Conservation (phyloP, 53 echinoderm and acorn worm species). For the Temnopleurus reevesii region DNA sequence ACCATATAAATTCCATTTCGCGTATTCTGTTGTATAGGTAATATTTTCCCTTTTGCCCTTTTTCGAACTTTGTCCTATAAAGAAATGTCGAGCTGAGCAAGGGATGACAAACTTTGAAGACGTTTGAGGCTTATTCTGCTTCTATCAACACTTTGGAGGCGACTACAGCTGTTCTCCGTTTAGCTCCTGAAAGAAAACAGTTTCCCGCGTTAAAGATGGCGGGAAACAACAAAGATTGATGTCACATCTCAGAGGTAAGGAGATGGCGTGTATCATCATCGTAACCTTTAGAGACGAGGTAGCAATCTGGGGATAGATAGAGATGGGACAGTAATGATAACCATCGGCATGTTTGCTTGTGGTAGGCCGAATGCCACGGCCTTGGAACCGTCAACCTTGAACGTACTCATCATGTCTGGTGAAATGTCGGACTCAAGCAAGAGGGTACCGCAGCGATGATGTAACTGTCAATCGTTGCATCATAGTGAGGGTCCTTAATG, state of each 20-base stretch:
- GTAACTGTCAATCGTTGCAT: too few relatives aligned
- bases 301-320: constrained; percentile 13
- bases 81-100: too few relatives aligned
- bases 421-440: too few relatives aligned
- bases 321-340: neutral
- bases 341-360: neutral
- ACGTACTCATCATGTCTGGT: too few relatives aligned
- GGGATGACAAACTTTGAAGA: neutral
- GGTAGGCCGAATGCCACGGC: too few relatives aligned
- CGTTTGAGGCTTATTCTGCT: neutral
- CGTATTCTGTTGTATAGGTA: too few relatives aligned
- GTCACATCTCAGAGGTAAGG: constrained; percentile 31
- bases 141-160: neutral
- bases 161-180: constrained; percentile 14
- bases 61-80: too few relatives aligned
- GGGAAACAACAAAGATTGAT: constrained; percentile 49
- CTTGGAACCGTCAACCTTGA: too few relatives aligned
- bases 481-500: too few relatives aligned
- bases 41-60: too few relatives aligned
- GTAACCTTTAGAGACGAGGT: constrained; percentile 24
- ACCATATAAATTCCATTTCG: too few relatives aligned
- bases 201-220: constrained; percentile 43
- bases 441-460: too few relatives aligned
- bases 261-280: constrained; percentile 17
- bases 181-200: constrained; percentile 41